Percentiles rank a stretch among this genome's conserved stretches.
phyloP scores from a whole-genome alignment of 2,888 invertebrate species.

The Neocrepidodera transversa region DNA sequence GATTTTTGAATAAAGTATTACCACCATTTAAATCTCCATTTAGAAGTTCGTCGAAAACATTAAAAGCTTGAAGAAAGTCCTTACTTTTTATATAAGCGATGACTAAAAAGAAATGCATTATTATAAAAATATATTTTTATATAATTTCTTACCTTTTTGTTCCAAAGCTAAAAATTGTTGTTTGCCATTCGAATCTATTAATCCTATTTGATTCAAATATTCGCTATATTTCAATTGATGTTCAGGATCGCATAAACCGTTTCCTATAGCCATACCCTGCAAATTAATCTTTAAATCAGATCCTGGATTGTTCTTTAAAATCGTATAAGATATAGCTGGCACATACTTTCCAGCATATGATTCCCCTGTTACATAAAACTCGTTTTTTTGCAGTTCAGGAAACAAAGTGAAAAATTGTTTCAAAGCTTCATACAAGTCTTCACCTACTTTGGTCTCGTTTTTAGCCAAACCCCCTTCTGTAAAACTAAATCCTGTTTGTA shows the following conservation, averaged over 20 bases:
- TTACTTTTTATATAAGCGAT: constrained; percentile 68
- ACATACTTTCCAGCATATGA: constrained; percentile 83
- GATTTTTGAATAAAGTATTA: constrained; percentile 69
- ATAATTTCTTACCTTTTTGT: constrained; percentile 18
- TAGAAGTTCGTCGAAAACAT: constrained; percentile 74
- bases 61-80: constrained; percentile 74
- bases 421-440: constrained; percentile 76
- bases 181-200: constrained; percentile 69
- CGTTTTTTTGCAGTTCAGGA: constrained; percentile 71
- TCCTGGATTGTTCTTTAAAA: constrained; percentile 67
- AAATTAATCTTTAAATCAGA: constrained; percentile 72
- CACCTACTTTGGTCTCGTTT: constrained; percentile 79
- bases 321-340: constrained; percentile 77
- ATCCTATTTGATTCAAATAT: constrained; percentile 74
- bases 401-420: constrained; percentile 84
- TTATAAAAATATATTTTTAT: no score
- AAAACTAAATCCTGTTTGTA: constrained; percentile 89
- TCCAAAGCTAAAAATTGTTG: constrained; percentile 41
- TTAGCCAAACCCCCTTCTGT: constrained; percentile 77
- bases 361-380: constrained; percentile 87
- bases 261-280: constrained; percentile 75
- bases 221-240: constrained; percentile 75
- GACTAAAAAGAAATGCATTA: constrained; percentile 21
- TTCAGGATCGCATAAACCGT: constrained; percentile 62
- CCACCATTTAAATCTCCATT: constrained; percentile 71